These are phyloP conservation scores for Daubentonia madagascariensis DNA, from an alignment of 2,113 vertebrate species.

Conservation along the genomic window DNA sequence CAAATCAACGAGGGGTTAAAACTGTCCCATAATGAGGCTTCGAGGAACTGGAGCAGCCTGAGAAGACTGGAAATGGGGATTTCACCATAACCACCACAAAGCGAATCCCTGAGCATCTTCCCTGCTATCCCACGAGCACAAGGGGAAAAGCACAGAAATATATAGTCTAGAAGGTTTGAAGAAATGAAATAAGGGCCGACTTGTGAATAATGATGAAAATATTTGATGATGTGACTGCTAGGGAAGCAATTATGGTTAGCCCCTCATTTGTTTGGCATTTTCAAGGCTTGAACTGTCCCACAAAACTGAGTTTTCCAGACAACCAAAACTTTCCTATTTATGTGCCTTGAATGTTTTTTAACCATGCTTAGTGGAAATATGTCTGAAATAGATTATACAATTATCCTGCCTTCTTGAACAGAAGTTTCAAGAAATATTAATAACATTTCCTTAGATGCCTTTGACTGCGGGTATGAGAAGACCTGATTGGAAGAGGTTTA, in stretches of 20 bases:
- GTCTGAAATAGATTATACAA: constrained; percentile 57
- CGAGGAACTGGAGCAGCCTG: not conserved
- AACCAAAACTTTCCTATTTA: constrained; percentile 71
- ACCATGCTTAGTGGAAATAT: constrained; percentile 53
- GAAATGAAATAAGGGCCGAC: constrained; percentile 34
- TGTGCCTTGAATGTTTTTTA: constrained; percentile 57
- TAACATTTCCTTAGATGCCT: not conserved
- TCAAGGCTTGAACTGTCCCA: constrained; percentile 57
- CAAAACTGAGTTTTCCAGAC: constrained; percentile 74
- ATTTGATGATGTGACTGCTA: constrained; percentile 70
- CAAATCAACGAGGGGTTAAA: not conserved
- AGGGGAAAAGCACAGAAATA: not conserved
- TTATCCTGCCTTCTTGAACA: constrained; percentile 44
- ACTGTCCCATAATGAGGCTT: not conserved
- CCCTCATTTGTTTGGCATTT: constrained; percentile 77
- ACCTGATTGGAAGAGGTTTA: constrained; percentile 10
- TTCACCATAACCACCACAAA: not conserved
- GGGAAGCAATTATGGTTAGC: constrained; percentile 75
- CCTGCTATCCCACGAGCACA: not conserved
- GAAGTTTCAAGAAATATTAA: constrained; percentile 16
- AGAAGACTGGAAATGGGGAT: not conserved
- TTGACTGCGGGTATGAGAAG: constrained; percentile 14
- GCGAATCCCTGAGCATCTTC: not conserved
- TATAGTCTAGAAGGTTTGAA: not conserved
- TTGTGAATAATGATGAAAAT: constrained; percentile 67